Conservation (phyloP, 92 coral and sea anemone species). For the Palythoa grandiflora region DNA sequence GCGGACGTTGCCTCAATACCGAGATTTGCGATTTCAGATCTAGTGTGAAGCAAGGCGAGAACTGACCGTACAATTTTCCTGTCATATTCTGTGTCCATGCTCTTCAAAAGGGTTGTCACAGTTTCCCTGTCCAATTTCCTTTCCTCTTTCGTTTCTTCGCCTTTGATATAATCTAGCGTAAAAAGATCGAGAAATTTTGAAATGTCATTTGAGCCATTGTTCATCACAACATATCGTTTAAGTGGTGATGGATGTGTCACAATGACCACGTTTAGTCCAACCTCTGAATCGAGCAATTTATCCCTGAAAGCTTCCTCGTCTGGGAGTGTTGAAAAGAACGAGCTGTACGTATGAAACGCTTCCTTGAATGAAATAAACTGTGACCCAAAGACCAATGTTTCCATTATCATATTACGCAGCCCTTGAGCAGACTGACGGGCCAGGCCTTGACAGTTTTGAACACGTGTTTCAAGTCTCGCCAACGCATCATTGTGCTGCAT, state of each 20-base stretch:
- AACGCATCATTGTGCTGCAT: conserved; percentile 55
- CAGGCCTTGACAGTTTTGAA: not conserved
- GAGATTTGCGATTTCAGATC: conserved; percentile 44
- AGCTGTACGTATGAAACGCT: conserved; percentile 40
- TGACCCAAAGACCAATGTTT: not conserved
- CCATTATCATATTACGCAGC: not conserved
- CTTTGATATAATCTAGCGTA: conserved; percentile 22
- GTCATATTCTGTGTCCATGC: conserved; percentile 65
- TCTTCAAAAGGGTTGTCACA: conserved; percentile 42
- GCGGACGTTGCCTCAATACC: conserved; percentile 53
- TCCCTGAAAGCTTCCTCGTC: conserved; percentile 52
- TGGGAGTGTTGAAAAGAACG: conserved; percentile 37
- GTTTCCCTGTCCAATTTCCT: conserved; percentile 42
- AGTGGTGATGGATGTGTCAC: conserved; percentile 56
- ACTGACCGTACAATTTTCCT: conserved; percentile 40
- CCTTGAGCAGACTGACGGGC: conserved; percentile 6
- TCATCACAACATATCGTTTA: conserved; percentile 40
- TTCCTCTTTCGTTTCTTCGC: conserved; percentile 20
- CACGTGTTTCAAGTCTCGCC: not conserved
- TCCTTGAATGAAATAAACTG: conserved; percentile 7
- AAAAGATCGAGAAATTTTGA: conserved; percentile 45
- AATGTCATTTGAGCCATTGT: conserved; percentile 33
- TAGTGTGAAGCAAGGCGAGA: conserved; percentile 37
- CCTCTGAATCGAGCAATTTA: conserved; percentile 45
- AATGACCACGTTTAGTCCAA: conserved; percentile 52